Conservation (phyloP, 2,888 invertebrate species). For the Lepidocyrtoides sp. region DNA sequence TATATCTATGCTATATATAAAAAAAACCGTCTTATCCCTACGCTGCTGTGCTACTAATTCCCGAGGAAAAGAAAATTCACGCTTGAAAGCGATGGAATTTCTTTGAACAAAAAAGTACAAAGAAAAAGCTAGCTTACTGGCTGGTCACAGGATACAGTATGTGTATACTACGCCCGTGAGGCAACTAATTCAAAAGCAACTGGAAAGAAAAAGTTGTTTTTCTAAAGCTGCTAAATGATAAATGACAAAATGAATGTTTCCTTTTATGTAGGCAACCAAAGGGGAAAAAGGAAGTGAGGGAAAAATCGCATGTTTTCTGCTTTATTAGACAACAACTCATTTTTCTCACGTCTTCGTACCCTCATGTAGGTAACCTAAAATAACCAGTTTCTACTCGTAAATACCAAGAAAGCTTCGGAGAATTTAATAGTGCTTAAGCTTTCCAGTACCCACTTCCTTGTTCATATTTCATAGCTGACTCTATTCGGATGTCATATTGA, state of each 20-base stretch:
- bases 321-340: slow-evolving; percentile 63
- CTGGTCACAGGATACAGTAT: background rate
- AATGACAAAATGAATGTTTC: slow-evolving; percentile 48
- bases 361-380: background rate
- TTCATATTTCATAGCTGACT: slow-evolving; percentile 11
- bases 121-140: background rate
- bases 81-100: background rate
- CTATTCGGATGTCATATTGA: slow-evolving; percentile 30
- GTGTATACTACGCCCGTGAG: background rate
- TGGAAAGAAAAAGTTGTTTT: slow-evolving; percentile 18
- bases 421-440: slow-evolving; percentile 2
- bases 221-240: slow-evolving; percentile 66
- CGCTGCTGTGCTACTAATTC: background rate
- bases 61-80: background rate
- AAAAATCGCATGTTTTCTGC: slow-evolving; percentile 68
- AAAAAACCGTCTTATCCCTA: background rate
- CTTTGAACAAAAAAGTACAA: background rate
- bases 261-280: slow-evolving; percentile 21
- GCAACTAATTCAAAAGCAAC: background rate
- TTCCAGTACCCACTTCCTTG: slow-evolving; percentile 31
- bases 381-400: background rate
- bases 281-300: background rate
- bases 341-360: slow-evolving; percentile 51
- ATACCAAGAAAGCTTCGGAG: too few species aligned
- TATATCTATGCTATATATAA: background rate